phyloP scores from a whole-genome alignment of 2,113 vertebrate species.

The Alligator sinensis region DNA sequence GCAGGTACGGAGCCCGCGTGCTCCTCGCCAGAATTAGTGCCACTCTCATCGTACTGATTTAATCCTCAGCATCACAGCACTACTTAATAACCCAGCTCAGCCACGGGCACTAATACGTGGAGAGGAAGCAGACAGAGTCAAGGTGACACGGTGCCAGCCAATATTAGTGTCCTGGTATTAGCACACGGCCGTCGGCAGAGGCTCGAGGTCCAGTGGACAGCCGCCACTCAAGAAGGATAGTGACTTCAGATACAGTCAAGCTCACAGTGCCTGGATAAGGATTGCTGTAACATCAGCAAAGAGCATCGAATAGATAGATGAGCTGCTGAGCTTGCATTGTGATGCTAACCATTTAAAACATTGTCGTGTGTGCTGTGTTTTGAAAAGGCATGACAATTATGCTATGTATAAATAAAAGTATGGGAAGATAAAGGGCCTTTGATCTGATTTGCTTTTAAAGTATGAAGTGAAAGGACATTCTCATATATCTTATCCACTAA shows the following conservation, averaged over 20 bases:
- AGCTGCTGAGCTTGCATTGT: background rate
- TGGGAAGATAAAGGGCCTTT: slow-evolving; percentile 56
- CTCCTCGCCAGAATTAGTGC: slow-evolving; percentile 11
- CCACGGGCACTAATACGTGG: background rate
- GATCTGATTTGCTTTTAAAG: slow-evolving; percentile 63
- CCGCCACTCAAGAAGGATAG: background rate
- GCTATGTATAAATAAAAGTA: slow-evolving; percentile 41
- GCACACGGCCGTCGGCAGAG: background rate
- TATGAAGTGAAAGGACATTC: slow-evolving; percentile 70
- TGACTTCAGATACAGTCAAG: background rate
- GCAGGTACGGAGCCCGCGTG: background rate
- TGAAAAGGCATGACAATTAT: slow-evolving; percentile 46
- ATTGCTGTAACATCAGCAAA: slow-evolving; percentile 13
- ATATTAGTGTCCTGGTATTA: background rate
- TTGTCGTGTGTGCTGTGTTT: background rate
- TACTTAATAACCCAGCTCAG: background rate
- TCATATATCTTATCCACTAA: slow-evolving; percentile 66
- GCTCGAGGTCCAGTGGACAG: background rate
- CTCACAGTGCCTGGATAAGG: background rate
- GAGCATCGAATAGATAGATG: slow-evolving; percentile 53
- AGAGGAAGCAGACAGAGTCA: background rate
- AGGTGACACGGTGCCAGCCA: background rate
- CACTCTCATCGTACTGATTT: background rate
- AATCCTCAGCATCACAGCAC: slow-evolving; percentile 13
- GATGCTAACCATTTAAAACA: background rate